These are phyloP conservation scores for Xenopus laevis DNA, from an alignment of 2,113 vertebrate species.

Conservation along the genomic window DNA sequence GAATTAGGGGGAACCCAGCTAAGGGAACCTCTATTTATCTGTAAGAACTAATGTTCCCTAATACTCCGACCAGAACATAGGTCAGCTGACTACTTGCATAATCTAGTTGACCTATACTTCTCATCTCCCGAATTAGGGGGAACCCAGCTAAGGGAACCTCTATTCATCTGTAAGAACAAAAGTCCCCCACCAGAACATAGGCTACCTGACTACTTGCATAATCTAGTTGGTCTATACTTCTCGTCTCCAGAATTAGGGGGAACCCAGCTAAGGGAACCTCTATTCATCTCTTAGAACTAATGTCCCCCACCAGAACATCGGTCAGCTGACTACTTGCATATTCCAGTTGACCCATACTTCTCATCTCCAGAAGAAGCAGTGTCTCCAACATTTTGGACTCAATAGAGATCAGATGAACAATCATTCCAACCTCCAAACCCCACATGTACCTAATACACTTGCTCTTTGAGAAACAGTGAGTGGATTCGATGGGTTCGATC, in stretches of 20 bases:
- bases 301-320: background rate
- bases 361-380: background rate
- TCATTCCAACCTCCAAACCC: too few relatives aligned
- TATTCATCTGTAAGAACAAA: background rate
- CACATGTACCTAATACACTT: too few relatives aligned
- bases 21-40: too few relatives aligned
- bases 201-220: background rate
- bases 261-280: too few relatives aligned
- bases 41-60: background rate
- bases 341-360: background rate
- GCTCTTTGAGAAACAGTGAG: too few relatives aligned
- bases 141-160: too few relatives aligned
- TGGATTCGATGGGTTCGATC: too few relatives aligned
- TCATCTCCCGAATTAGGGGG: background rate
- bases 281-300: background rate
- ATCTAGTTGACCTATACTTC: background rate
- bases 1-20: background rate
- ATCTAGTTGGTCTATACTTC: background rate
- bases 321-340: background rate
- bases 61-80: background rate
- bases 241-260: background rate
- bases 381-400: background rate
- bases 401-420: background rate
- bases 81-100: background rate
- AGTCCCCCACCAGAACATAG: background rate